phyloP scores from a whole-genome alignment of 2,888 invertebrate species.

The Empis stercorea region DNA sequence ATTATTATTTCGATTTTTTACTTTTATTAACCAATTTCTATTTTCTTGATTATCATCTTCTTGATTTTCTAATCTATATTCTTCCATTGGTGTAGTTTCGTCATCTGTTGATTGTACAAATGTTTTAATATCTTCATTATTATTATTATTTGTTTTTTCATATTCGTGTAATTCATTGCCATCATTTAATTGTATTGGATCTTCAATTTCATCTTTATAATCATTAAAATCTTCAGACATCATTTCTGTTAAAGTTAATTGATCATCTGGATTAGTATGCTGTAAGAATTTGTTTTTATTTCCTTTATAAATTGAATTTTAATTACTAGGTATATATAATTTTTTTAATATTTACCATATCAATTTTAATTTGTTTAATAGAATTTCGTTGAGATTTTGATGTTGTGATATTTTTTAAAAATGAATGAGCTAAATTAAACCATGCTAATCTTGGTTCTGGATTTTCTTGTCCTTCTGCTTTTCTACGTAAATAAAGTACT shows the following conservation, averaged over 20 bases:
- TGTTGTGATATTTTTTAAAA: slow-evolving; percentile 23
- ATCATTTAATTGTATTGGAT: not conserved
- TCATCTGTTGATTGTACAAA: not conserved
- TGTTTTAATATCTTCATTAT: not conserved
- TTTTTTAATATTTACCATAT: not conserved
- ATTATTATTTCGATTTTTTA: not conserved
- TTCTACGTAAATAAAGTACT: not conserved
- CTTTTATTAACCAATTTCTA: not conserved
- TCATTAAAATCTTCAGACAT: not conserved
- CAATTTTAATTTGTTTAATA: not conserved
- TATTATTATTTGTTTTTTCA: not conserved
- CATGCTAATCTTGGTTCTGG: slow-evolving; percentile 25
- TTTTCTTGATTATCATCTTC: not conserved
- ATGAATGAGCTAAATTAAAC: slow-evolving; percentile 25
- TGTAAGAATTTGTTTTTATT: too few species aligned
- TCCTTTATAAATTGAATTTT: too few species aligned
- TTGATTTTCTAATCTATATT: not conserved
- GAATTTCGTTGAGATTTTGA: slow-evolving; percentile 11
- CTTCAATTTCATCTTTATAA: not conserved
- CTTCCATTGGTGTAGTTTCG: not conserved
- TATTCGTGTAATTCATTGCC: not conserved
- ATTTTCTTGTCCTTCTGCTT: slow-evolving; percentile 16
- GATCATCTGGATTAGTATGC: too few species aligned
- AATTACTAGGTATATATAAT: not conserved
- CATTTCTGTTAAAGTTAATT: too few species aligned